Conservation (phyloP, 1,140 invertebrate genomes). For the Drosophila gunungcola region DNA sequence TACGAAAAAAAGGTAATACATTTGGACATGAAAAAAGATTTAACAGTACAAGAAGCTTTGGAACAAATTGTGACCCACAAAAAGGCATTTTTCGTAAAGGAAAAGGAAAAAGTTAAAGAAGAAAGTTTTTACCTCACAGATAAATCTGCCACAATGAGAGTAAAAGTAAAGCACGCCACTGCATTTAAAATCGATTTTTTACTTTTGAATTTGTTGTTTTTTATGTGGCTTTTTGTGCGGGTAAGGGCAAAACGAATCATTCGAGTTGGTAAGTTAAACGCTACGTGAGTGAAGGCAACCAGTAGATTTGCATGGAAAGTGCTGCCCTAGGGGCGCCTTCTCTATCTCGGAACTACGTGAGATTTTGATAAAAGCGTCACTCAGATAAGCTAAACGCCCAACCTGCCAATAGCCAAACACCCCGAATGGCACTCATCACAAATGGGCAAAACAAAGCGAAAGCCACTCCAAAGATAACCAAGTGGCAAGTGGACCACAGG, state of each 20-base stretch:
- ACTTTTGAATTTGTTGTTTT: slow-evolving; percentile 9
- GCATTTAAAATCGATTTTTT: slow-evolving; percentile 72
- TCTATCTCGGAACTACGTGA: slow-evolving; percentile 64
- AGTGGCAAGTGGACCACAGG: slow-evolving; percentile 40
- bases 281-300: slow-evolving; percentile 72
- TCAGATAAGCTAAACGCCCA: slow-evolving; percentile 53
- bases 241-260: slow-evolving; percentile 40
- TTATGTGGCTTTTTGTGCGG: background rate
- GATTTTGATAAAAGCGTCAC: slow-evolving; percentile 68
- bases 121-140: slow-evolving; percentile 44
- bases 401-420: slow-evolving; percentile 30
- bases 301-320: slow-evolving; percentile 59
- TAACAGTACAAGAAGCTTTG: slow-evolving; percentile 21
- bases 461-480: slow-evolving; percentile 58
- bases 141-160: slow-evolving; percentile 55
- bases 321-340: slow-evolving; percentile 37
- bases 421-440: slow-evolving; percentile 20
- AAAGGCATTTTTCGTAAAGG: slow-evolving; percentile 7
- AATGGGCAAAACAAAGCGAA: slow-evolving; percentile 48
- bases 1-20: slow-evolving; percentile 31
- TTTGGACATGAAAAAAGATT: slow-evolving; percentile 7
- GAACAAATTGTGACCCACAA: slow-evolving; percentile 33
- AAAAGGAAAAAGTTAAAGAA: slow-evolving; percentile 25
- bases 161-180: slow-evolving; percentile 68
- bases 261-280: slow-evolving; percentile 16